These are phyloP conservation scores for Cyprinodon tularosa DNA, from an alignment of 2,113 vertebrate genomes.

Conservation along the genomic window DNA sequence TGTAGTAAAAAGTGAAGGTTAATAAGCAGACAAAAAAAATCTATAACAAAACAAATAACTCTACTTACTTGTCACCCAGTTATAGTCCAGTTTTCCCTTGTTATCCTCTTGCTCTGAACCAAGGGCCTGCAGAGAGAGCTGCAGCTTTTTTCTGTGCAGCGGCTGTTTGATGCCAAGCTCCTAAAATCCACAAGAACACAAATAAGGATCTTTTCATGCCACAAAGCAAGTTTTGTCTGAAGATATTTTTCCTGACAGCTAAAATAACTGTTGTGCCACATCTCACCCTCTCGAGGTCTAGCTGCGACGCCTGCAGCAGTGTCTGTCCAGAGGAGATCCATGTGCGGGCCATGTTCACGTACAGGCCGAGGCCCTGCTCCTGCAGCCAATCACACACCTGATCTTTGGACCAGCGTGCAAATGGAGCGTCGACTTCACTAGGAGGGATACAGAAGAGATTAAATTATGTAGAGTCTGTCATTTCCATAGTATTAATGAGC, in stretches of 20 bases:
- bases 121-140: conserved; percentile 92
- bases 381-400: conserved; percentile 96
- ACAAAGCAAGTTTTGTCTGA: not conserved
- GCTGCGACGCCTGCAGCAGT: conserved; percentile 93
- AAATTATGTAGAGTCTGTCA: not conserved
- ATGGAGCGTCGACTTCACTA: conserved; percentile 94
- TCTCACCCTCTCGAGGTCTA: conserved; percentile 94
- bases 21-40: not conserved
- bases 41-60: not conserved
- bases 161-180: conserved; percentile 96
- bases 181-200: conserved; percentile 66
- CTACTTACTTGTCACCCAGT: conserved; percentile 93
- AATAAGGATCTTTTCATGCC: not conserved
- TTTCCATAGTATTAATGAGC: no score
- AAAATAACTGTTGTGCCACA: conserved; percentile 12
- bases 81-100: conserved; percentile 94
- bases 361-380: conserved; percentile 92
- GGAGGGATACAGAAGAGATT: not conserved
- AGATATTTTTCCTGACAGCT: not conserved
- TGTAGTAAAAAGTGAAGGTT: not conserved
- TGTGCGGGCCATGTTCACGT: conserved; percentile 85
- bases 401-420: conserved; percentile 96
- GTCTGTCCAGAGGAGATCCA: conserved; percentile 97
- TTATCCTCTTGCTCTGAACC: conserved; percentile 96
- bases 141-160: conserved; percentile 95